Evolutionary conservation across 2,113 vertebrate genomes (phyloP).

Genomic region (Paradoxurus hermaphroditus): DNA sequence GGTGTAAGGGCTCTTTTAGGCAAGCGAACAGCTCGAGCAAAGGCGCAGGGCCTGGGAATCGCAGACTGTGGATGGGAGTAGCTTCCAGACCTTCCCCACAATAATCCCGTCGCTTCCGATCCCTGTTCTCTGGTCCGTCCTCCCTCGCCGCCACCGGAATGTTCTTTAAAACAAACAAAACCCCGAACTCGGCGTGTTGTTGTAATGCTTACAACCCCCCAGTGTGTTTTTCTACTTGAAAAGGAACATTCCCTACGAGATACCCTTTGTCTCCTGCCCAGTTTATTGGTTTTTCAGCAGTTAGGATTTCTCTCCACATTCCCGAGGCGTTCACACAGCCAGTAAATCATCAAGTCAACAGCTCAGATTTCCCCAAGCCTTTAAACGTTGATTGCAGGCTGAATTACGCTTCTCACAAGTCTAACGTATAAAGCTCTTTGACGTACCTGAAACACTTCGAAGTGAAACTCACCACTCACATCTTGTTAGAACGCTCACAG

Average conservation of each 20-base stretch:
- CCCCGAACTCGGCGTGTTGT: neutral
- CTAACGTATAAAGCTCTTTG: neutral
- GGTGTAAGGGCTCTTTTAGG: neutral
- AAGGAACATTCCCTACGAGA: neutral
- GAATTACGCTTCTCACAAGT: neutral
- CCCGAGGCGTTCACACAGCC: neutral
- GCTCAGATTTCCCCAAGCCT: neutral
- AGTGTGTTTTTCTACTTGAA: neutral
- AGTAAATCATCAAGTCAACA: neutral
- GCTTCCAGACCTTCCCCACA: neutral
- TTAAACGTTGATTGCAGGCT: neutral
- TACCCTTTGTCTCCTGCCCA: neutral
- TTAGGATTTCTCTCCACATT: slow-evolving; percentile 3
- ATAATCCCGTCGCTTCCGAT: neutral
- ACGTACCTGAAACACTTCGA: neutral
- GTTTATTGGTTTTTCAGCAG: slow-evolving; percentile 40
- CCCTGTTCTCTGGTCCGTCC: neutral
- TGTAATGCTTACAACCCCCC: neutral
- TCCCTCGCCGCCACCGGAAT: neutral
- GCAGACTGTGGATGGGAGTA: neutral
- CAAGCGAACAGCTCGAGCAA: neutral
- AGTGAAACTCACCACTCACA: neutral
- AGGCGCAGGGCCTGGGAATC: neutral
- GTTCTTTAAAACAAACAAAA: neutral
- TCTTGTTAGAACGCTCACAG: neutral